Evolutionary conservation across 2,888 invertebrate species (phyloP).

Genomic region (Polymixis flavicincta): DNA sequence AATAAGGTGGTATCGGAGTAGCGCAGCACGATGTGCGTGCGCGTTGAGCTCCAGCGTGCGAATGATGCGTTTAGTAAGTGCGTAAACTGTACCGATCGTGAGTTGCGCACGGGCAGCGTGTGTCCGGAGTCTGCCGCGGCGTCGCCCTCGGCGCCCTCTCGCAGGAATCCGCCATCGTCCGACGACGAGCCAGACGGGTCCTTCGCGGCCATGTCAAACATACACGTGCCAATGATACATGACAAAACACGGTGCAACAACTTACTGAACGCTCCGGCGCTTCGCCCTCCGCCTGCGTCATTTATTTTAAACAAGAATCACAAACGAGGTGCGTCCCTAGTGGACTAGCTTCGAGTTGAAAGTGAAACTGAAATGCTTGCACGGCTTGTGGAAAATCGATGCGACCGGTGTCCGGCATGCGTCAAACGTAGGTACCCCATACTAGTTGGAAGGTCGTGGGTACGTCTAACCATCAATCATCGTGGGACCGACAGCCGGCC

Average conservation of each 20-base stretch:
- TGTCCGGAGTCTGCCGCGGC: conserved; percentile 83
- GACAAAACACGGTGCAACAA: conserved; percentile 74
- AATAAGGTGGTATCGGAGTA: conserved; percentile 63
- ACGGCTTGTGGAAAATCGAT: conserved; percentile 85
- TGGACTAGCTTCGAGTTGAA: conserved; percentile 78
- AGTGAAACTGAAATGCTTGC: conserved; percentile 83
- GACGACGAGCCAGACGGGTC: conserved; percentile 89
- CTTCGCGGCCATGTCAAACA: conserved; percentile 85
- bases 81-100: conserved; percentile 86
- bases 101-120: conserved; percentile 90
- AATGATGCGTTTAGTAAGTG: conserved; percentile 73
- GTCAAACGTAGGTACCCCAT: conserved; percentile 74
- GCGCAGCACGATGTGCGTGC: conserved; percentile 57
- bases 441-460: conserved; percentile 79
- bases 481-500: conserved; percentile 70
- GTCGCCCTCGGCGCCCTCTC: conserved; percentile 80
- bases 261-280: conserved; percentile 75
- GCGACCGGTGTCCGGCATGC: conserved; percentile 79
- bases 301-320: conserved; percentile 67
- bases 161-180: conserved; percentile 89
- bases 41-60: conserved; percentile 74
- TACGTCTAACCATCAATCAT: conserved; percentile 79
- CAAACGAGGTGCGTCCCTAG: conserved; percentile 75
- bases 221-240: conserved; percentile 81
- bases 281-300: conserved; percentile 69